phyloP scores from a whole-genome alignment of 2,797 vertebrate genomes.

The Psittacula derbiana region DNA sequence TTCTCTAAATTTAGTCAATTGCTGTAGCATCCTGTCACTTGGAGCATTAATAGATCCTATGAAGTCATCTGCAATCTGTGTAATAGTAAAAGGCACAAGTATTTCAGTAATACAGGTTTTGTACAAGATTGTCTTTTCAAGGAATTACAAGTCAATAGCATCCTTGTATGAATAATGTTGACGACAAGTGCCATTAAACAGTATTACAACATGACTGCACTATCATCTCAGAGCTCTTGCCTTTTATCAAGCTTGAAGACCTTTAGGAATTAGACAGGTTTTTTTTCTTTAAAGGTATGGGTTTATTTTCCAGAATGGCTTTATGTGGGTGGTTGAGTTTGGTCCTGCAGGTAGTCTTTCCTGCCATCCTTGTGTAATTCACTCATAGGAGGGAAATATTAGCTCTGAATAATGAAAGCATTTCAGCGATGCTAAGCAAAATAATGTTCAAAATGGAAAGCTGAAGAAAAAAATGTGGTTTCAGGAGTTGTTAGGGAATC shows the following conservation, averaged over 20 bases:
- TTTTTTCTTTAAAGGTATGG: neutral
- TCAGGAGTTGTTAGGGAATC: neutral
- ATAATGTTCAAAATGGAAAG: neutral
- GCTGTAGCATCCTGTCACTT: neutral
- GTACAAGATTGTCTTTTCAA: neutral
- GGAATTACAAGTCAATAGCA: neutral
- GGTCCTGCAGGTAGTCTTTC: neutral
- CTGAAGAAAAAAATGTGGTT: neutral
- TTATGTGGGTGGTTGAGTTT: neutral
- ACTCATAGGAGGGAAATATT: neutral
- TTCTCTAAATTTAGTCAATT: neutral
- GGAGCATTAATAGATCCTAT: neutral
- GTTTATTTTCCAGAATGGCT: accelerated
- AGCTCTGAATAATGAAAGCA: neutral
- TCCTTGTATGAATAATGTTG: neutral
- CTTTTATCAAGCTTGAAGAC: neutral
- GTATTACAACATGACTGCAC: neutral
- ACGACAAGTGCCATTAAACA: neutral
- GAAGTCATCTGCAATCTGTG: neutral
- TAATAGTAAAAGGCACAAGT: neutral
- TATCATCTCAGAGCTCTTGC: neutral
- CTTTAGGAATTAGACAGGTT: neutral
- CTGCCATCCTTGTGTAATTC: accelerated
- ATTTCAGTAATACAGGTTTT: neutral
- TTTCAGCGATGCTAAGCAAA: neutral